phyloP scores from a whole-genome alignment of 2,797 vertebrate species.

The Varecia variegata region DNA sequence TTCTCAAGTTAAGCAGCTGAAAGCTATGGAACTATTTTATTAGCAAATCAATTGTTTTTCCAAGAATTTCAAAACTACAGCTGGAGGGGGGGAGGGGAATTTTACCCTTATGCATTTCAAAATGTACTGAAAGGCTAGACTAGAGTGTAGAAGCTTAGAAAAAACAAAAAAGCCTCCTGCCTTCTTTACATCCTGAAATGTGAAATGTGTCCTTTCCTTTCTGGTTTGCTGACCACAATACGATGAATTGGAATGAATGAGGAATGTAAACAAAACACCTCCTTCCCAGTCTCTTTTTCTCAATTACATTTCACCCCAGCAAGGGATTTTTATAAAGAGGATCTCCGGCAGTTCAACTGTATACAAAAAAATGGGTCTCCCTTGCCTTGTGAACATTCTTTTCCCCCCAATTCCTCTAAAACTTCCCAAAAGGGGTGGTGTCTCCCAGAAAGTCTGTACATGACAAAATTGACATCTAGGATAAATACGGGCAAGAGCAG shows the following conservation, averaged over 20 bases:
- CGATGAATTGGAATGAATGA: neutral
- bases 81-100: neutral
- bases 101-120: slow-evolving; percentile 25
- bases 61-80: neutral
- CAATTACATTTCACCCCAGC: slow-evolving; percentile 50
- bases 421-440: slow-evolving; percentile 81
- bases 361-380: slow-evolving; percentile 36
- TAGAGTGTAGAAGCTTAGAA: neutral
- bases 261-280: slow-evolving; percentile 48
- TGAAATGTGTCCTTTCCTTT: neutral
- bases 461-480: slow-evolving; percentile 86
- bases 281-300: slow-evolving; percentile 57
- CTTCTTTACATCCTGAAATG: slow-evolving; percentile 2
- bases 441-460: slow-evolving; percentile 77
- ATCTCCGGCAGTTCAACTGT: slow-evolving; percentile 26
- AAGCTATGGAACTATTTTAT: neutral
- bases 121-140: slow-evolving; percentile 5
- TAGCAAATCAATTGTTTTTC: slow-evolving; percentile 29
- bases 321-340: slow-evolving; percentile 43
- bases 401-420: slow-evolving; percentile 30
- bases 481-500: slow-evolving; percentile 84
- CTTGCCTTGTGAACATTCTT: neutral
- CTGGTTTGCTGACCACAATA: neutral
- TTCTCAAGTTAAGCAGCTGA: slow-evolving; percentile 15
- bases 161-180: neutral